Evolutionary conservation across 2,113 vertebrate species (phyloP), one percentile per base, ranked within the genome.

Genomic region (Cyprinodon variegatus): DNA sequence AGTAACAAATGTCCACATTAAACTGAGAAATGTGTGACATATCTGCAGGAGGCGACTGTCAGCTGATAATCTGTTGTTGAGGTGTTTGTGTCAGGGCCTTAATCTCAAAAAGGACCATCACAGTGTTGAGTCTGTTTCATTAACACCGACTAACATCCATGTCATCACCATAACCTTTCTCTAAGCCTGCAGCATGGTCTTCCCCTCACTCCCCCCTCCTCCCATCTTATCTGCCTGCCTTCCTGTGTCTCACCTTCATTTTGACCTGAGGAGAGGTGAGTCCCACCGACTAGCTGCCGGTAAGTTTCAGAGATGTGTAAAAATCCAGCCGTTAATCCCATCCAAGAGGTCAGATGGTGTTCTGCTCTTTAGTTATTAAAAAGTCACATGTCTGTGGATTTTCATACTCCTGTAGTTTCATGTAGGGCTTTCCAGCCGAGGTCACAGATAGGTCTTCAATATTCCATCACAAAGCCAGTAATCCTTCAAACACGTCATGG

Each of bases 71-170:
- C 60, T 46, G 61, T 9, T 22, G 59, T 7, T 45, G 41, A 50
- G 57, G 57, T 1, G 43, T 4, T 70, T 4, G 3, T 69, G 43
- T 62, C 7, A 1, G 43, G 41, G 43, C 64, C 45, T 68, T 17
- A 48, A 15, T 46, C 37, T 8, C 36, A 37, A 4, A 29, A 45
- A 62, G 3, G 39, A 17, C 17, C 46, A 62, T 77, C 79, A 38
- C 71, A 15, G 3, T 67, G 75, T 86, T 20, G n/a, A 59, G 72
- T 79, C 53, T 82, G 72, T 81, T 67, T 88, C 89, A 89, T 92
- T 91, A 89, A 91, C 90, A 79, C 72, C 41, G 76, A 90, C 87
- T 91, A 90, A 90, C 86, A 80, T 77, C 79, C 83, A 79, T 72
- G 48, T 86, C 83, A 78, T 84, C 81, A 73, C 68, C 45, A 13